Conservation (phyloP, 2,113 vertebrate species). For the Bufo gargarizans region DNA sequence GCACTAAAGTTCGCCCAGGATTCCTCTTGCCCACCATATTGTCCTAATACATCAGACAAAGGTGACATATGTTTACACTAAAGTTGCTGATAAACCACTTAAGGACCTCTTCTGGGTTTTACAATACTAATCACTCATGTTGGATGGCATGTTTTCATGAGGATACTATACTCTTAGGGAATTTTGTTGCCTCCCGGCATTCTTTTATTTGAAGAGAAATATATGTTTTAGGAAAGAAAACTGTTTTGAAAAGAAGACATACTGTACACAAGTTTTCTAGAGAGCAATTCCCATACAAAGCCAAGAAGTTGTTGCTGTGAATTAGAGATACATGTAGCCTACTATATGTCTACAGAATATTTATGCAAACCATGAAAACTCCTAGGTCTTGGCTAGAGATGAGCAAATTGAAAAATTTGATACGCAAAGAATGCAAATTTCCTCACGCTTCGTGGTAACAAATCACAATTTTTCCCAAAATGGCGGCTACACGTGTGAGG, state of each 20-base stretch:
- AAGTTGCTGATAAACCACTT: neutral
- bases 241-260: slow-evolving; percentile 15
- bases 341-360: neutral
- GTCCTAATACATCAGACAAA: slow-evolving; percentile 30
- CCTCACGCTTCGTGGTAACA: too few species aligned
- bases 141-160: slow-evolving; percentile 30
- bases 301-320: neutral
- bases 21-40: slow-evolving; percentile 24
- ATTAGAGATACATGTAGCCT: neutral
- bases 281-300: neutral
- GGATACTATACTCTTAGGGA: slow-evolving; percentile 32
- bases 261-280: neutral
- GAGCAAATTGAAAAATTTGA: too few species aligned
- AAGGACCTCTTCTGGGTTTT: slow-evolving; percentile 21
- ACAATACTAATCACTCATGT: slow-evolving; percentile 40
- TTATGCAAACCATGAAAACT: neutral
- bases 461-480: too few species aligned
- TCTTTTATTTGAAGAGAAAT: slow-evolving; percentile 21
- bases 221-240: slow-evolving; percentile 1
- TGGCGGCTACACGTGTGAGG: too few species aligned
- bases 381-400: too few species aligned
- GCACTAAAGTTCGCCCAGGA: slow-evolving; percentile 8
- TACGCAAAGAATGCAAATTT: too few species aligned
- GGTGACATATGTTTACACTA: slow-evolving; percentile 41
- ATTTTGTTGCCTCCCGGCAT: neutral